Evolutionary conservation across 2,888 invertebrate species (phyloP).

Genomic region (Drosophila longiperda): DNA sequence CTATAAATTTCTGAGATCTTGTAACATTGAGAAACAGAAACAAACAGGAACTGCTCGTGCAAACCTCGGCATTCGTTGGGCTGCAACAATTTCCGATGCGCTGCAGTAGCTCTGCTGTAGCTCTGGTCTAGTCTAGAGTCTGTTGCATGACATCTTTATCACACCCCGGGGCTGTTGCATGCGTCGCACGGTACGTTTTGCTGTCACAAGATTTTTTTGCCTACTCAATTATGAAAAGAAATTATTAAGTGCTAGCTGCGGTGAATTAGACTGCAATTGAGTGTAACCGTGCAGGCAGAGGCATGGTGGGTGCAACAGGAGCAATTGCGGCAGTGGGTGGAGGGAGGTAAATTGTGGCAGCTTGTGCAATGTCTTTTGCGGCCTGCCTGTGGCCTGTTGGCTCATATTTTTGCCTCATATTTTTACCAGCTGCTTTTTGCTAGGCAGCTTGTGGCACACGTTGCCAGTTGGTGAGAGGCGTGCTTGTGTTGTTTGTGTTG

Average conservation of each 20-base stretch:
- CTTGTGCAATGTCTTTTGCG: constrained; percentile 61
- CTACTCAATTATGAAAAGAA: constrained; percentile 76
- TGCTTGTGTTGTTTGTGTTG: neutral
- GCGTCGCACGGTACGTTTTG: constrained; percentile 29
- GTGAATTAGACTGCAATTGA: constrained; percentile 81
- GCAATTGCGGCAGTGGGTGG: constrained; percentile 1
- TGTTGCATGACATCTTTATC: constrained; percentile 53
- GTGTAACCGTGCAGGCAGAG: constrained; percentile 55
- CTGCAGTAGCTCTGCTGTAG: constrained; percentile 18
- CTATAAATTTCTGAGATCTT: neutral
- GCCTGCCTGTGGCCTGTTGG: constrained; percentile 59
- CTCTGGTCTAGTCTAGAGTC: constrained; percentile 18
- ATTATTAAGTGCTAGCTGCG: constrained; percentile 80
- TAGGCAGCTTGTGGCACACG: constrained; percentile 50
- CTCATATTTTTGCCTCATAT: constrained; percentile 64
- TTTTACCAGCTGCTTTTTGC: constrained; percentile 48
- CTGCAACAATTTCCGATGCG: constrained; percentile 7
- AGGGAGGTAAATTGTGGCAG: constrained; percentile 37
- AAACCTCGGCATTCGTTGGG: constrained; percentile 30
- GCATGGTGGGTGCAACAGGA: constrained; percentile 5
- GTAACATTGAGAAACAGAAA: neutral
- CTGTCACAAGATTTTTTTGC: constrained; percentile 40
- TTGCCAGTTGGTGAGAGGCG: constrained; percentile 15
- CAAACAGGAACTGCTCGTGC: constrained; percentile 9
- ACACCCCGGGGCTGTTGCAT: constrained; percentile 28